Base-by-base conservation (phyloP, 1,140 invertebrate genomes). In the Ceratina calcarata region DNA sequence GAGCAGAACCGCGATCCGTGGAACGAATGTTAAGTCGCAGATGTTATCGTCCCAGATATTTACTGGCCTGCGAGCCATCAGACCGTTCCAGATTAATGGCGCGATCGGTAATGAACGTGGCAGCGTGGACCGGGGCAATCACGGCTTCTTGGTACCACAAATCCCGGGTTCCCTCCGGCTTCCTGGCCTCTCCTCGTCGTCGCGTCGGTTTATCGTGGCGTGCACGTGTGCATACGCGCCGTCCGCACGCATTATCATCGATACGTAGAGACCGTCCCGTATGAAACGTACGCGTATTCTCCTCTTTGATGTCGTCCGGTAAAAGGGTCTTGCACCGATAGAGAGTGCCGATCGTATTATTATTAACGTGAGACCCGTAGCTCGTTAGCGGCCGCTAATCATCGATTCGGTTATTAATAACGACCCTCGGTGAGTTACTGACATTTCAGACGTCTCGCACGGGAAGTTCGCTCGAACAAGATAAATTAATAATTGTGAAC, bases 101-200 rank as follows among this genome's bases (percentile, higher is more conserved):
- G 82, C 85, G 90, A 90, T 90, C 90, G 87, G 90, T 91, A 91
- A 91, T 91, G 90, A 91, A 91, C 89, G 90, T 84, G 84, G 87
- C 81, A 83, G 83, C 82, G 73, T 78, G 73, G 73, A 58, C 83
- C 81, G 85, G 80, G 80, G 85, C 89, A 90, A 91, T 90, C 89
- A 89, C 76, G 69, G 74, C 80, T 86, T 86, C 84, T 87, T 83
- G 86, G 87, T 85, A 87, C 79, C 86, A 87, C 87, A 88, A 88
- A 88, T 88, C 89, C 85, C 84, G 79, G 75, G 75, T 85, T 86
- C 80, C 74, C 32, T 37, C 32, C 32, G 32, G 32, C 2, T 37
- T 85, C 61, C 62, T 86, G 22, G 68, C 84, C 79, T 64, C 70
- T 6, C 6, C 32, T 37, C 24, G 71, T 70, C 66, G 66, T 16